A percentile compares a stretch with the other conserved stretches of the same genome.
Conservation (phyloP, 1,140 invertebrate species). For the Thaumatotibia leucotreta region DNA sequence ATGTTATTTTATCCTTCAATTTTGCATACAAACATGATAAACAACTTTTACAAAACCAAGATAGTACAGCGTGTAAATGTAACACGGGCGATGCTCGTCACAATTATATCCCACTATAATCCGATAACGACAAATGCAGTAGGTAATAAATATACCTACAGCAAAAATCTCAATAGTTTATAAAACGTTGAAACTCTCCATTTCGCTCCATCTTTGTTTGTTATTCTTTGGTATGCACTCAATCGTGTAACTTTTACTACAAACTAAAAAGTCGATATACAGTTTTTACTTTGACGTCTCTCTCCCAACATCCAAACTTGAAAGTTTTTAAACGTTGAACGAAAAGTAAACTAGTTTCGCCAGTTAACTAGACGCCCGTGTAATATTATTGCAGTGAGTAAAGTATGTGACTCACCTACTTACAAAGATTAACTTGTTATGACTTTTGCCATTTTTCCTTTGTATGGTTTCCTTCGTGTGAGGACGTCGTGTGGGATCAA, state of each 20-base stretch:
- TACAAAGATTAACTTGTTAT: neutral
- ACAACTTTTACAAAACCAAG: no score
- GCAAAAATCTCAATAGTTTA: no score
- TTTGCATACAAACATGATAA: no score
- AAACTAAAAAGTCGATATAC: neutral
- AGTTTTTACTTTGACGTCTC: conserved; percentile 4
- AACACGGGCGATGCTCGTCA: no score
- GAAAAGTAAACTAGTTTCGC: neutral
- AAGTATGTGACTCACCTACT: neutral
- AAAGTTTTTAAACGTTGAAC: neutral
- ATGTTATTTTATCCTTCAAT: no score
- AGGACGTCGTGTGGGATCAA: neutral
- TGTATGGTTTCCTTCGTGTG: neutral
- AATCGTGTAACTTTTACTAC: neutral
- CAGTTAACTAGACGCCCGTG: neutral
- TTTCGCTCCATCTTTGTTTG: neutral
- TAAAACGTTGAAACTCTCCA: no score
- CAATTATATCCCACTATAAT: no score
- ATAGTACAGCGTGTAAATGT: no score
- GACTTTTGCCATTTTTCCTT: neutral
- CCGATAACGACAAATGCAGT: no score
- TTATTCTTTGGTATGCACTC: neutral
- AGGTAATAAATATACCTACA: no score
- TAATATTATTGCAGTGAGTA: neutral
- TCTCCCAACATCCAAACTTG: neutral